A percentile compares a stretch with the other conserved stretches of the same genome.
Conservation (phyloP, 2,797 vertebrate species). For the Agapornis canus region DNA sequence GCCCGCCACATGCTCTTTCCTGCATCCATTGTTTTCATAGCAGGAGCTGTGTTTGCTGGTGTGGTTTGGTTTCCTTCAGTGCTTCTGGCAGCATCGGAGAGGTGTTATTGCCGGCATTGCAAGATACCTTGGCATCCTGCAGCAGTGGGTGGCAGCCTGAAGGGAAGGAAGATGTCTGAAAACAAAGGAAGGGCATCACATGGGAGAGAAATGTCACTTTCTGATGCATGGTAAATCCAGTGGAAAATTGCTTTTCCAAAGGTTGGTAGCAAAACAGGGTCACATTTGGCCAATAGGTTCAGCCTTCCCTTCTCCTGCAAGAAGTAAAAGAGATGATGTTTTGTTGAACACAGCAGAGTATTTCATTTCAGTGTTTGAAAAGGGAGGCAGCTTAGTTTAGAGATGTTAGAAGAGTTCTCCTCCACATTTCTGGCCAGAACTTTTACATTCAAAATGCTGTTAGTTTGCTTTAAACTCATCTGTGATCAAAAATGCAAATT, state of each 20-base stretch:
- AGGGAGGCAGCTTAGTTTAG: background rate
- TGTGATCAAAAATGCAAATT: conserved; percentile 2
- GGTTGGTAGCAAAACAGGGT: background rate
- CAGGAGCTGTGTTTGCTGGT: background rate
- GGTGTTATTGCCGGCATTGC: background rate
- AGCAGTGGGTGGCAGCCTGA: background rate
- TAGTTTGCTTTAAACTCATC: background rate
- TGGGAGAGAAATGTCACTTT: background rate
- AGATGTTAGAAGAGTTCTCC: background rate
- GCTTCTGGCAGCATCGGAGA: background rate
- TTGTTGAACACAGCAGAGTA: background rate
- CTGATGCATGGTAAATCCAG: background rate
- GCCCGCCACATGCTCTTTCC: background rate
- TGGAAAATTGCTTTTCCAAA: background rate
- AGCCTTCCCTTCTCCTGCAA: background rate
- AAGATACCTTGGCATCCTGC: background rate
- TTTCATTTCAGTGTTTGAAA: background rate
- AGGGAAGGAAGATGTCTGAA: background rate
- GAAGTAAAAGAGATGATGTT: background rate
- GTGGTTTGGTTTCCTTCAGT: background rate
- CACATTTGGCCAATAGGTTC: background rate
- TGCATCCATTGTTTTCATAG: rapidly evolving
- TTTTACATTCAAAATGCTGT: background rate
- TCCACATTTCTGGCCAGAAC: background rate
- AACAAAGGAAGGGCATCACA: background rate